Base-by-base conservation (phyloP, 1,140 invertebrate genomes). In the Drosophila tani region DNA sequence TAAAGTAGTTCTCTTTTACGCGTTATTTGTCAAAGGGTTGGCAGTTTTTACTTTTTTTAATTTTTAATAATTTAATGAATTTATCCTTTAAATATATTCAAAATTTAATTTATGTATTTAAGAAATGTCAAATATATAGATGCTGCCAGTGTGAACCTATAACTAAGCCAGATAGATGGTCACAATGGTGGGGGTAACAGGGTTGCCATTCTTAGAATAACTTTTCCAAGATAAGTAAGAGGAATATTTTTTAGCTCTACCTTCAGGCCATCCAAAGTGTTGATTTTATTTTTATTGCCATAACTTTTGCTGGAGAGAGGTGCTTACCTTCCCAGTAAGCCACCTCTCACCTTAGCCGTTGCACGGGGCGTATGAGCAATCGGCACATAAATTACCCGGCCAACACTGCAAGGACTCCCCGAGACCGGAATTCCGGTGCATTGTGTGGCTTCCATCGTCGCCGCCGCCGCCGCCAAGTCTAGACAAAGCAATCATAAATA, bases 401-500 rank as follows among this genome's bases (percentile, higher is more conserved):
- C 24, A 77, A 71, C 64, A 60, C 57, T 73, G 81, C 75, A 70
- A 75, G 70, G 71, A 67, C 81, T 82, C 49, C 27, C 29, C 29
- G 38, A 32, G 46, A 19, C 46, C 84, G 84, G 84, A 88, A 88
- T 88, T 88, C 84, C 84, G 84, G 84, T 87, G 84, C 84, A 87
- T 88, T 88, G 84, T 87, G 71, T 53, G 82, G 69, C 69, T 73
- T 63, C 71, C 56, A 51, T 46, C 9, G 69, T 35, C 69, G 69
- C 41, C 27, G 57, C 15, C 41, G 50, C 51, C 73, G 78, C 65
- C 83, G 86, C 69, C 53, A 84, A 71, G 84, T 88, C 84, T 88
- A 88, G 84, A 88, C 84, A 88, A 88, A 84, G 74, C 84, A 88
- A 90, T 88, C 84, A 88, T 88, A 88, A 88, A 88, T 88, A 88